These are phyloP conservation scores for Helleia helle DNA, from an alignment of 2,888 invertebrate species.

Conservation along the genomic window DNA sequence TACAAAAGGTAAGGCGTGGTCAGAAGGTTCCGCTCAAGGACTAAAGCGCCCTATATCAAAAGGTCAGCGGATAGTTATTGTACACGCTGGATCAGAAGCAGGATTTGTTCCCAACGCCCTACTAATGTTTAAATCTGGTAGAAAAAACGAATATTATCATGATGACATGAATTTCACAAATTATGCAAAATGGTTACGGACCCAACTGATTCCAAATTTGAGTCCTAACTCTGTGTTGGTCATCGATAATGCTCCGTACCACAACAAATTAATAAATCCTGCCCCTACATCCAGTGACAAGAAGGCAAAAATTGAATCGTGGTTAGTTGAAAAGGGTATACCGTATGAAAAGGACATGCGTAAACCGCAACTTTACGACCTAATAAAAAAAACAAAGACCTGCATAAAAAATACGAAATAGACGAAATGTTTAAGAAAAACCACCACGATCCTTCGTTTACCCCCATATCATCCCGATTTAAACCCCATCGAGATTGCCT, in stretches of 20 bases:
- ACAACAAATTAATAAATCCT: conserved; percentile 15
- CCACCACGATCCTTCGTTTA: conserved; percentile 14
- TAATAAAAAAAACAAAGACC: no score
- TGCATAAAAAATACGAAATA: no score
- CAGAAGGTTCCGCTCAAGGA: conserved; percentile 11
- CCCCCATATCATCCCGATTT: conserved; percentile 25
- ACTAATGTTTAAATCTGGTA: conserved; percentile 19
- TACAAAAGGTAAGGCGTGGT: conserved; percentile 15
- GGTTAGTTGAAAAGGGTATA: conserved; percentile 23
- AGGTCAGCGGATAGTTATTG: conserved; percentile 18
- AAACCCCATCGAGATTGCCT: conserved; percentile 22
- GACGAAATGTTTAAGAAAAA: conserved; percentile 13
- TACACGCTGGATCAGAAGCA: conserved; percentile 18
- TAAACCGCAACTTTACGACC: no score
- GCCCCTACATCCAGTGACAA: conserved; percentile 22
- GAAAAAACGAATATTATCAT: conserved; percentile 10
- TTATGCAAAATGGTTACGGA: conserved; percentile 15
- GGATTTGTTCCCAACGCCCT: conserved; percentile 22
- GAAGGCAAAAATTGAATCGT: conserved; percentile 24
- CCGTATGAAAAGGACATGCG: no score
- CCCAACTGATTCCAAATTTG: conserved; percentile 12
- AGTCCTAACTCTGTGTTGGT: not conserved
- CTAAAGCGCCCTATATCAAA: conserved; percentile 10
- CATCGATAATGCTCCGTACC: not conserved
- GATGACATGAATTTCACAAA: conserved; percentile 16